Conservation (phyloP, 2,888 invertebrate genomes). For the Anarsia innoxiella region DNA sequence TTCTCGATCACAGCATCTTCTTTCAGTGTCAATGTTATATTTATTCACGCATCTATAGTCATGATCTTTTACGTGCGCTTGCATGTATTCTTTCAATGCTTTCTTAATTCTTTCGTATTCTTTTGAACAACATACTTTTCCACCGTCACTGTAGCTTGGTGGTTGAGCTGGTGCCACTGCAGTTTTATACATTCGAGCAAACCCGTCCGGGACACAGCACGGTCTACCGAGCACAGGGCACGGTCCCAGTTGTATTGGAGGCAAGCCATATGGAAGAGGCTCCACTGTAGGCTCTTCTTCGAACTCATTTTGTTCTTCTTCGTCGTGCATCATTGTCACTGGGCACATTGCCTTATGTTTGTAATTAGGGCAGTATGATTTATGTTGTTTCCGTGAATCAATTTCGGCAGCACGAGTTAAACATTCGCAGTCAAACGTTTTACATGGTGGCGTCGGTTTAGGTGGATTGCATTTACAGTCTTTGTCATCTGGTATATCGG, state of each 20-base stretch:
- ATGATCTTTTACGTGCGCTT: conserved; percentile 42
- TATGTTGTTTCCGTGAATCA: conserved; percentile 47
- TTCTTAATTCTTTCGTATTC: conserved; percentile 64
- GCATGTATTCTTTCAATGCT: conserved; percentile 57
- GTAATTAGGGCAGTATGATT: conserved; percentile 55
- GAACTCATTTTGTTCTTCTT: conserved; percentile 28
- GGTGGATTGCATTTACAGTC: conserved; percentile 58
- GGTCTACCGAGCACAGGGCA: conserved; percentile 65
- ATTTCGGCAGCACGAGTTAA: conserved; percentile 38
- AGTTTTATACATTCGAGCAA: conserved; percentile 61
- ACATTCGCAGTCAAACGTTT: conserved; percentile 60
- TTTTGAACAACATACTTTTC: conserved; percentile 66
- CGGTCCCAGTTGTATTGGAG: conserved; percentile 61
- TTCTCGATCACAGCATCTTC: conserved; percentile 63
- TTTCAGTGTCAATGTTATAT: conserved; percentile 59
- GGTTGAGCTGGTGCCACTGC: conserved; percentile 44
- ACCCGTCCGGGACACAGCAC: conserved; percentile 60
- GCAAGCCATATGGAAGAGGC: conserved; percentile 60
- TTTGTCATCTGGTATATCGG: conserved; percentile 43
- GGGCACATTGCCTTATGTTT: conserved; percentile 57
- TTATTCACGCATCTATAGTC: conserved; percentile 58
- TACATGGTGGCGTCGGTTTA: conserved; percentile 53
- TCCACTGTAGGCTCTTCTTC: conserved; percentile 55
- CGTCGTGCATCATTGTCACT: conserved; percentile 39
- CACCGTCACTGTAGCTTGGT: conserved; percentile 54